Evolutionary conservation across 2,113 vertebrate species (phyloP).

Genomic region (Nymphicus hollandicus): DNA sequence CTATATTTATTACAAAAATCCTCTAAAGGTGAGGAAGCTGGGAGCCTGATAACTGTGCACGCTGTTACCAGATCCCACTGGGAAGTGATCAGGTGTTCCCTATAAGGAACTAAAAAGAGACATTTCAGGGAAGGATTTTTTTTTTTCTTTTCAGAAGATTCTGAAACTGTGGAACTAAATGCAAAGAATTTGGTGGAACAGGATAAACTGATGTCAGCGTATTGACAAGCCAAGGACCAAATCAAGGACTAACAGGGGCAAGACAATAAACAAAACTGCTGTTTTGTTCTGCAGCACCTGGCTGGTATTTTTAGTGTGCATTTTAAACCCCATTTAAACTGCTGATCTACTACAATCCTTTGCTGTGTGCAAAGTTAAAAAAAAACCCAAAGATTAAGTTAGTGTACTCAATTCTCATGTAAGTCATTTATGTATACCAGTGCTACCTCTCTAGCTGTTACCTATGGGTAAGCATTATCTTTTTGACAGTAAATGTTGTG

Average conservation of each 20-base stretch:
- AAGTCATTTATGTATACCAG: not conserved
- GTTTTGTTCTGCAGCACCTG: not conserved
- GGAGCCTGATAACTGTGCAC: accelerated
- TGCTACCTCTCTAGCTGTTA: not conserved
- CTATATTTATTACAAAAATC: not conserved
- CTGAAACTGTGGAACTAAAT: not conserved
- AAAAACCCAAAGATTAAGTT: not conserved
- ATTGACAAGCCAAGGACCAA: not conserved
- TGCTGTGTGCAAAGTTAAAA: not conserved
- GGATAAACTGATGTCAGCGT: not conserved
- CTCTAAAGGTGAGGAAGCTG: not conserved
- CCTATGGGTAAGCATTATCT: not conserved
- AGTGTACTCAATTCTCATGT: not conserved
- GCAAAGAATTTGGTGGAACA: not conserved
- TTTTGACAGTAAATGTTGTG: conserved; percentile 18
- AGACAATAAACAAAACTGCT: not conserved
- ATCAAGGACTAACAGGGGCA: not conserved
- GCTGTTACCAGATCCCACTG: not conserved
- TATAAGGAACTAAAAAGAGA: not conserved
- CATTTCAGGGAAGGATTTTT: not conserved
- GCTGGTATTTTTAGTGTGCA: not conserved
- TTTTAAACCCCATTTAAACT: not conserved
- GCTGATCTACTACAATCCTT: not conserved
- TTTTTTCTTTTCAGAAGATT: not conserved
- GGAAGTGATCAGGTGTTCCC: not conserved